phyloP scores from a whole-genome alignment of 2,888 invertebrate species.

The Sphecodes monilicornis region DNA sequence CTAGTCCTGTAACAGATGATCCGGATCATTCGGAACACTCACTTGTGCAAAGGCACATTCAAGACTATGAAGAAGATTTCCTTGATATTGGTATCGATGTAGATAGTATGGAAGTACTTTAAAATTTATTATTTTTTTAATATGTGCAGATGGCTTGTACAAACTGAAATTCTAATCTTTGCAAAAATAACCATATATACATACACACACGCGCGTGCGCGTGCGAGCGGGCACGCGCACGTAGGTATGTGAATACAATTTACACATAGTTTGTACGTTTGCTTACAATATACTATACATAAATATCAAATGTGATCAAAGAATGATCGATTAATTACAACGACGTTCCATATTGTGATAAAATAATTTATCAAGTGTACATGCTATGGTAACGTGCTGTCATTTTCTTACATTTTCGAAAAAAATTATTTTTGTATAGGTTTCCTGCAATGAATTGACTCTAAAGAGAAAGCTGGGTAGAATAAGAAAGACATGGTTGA shows the following conservation, averaged over 20 bases:
- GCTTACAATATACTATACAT: constrained; percentile 51
- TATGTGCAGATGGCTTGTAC: constrained; percentile 50
- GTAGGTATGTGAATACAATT: constrained; percentile 49
- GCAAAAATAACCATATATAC: constrained; percentile 20
- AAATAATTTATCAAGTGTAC: constrained; percentile 62
- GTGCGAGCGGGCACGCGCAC: no score
- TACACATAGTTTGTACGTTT: constrained; percentile 52
- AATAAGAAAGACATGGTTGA: background rate
- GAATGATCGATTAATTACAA: constrained; percentile 26
- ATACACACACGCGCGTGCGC: background rate
- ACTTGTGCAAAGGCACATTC: constrained; percentile 79
- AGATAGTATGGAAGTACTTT: constrained; percentile 90
- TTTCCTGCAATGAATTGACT: constrained; percentile 10
- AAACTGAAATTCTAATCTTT: constrained; percentile 42
- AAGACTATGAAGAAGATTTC: constrained; percentile 89
- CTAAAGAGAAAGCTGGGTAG: background rate
- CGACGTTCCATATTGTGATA: constrained; percentile 61
- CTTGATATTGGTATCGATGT: constrained; percentile 89
- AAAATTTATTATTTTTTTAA: constrained; percentile 71
- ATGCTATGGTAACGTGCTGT: constrained; percentile 48
- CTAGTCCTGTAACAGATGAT: constrained; percentile 92
- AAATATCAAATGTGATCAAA: constrained; percentile 39
- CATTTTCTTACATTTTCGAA: constrained; percentile 42
- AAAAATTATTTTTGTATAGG: constrained; percentile 36
- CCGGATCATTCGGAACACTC: constrained; percentile 81